Base-by-base conservation (phyloP, 2,797 vertebrate species). In the Lepidocolaptes lacrymiger region DNA sequence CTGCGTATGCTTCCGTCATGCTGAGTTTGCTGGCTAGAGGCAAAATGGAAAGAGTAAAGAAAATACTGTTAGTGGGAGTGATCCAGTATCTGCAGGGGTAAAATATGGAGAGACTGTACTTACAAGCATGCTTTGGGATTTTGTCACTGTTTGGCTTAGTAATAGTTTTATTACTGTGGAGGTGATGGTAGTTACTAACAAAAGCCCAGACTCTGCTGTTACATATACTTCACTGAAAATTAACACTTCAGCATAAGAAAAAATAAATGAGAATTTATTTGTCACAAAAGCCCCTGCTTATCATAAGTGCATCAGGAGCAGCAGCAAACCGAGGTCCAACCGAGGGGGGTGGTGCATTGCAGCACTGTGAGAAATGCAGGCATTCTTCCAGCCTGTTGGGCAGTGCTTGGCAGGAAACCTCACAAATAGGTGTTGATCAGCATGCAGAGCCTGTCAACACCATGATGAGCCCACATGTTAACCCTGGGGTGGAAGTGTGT, bases 1-100 rank as follows among this genome's bases (percentile, higher is more conserved):
- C 93, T 26, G 48, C 24, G 4, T 30, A 28, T 30, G 51, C n/a
- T 48, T 96, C 96, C 1, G 94, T 36, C 97, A 98, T 98, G 91
- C 11, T 96, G 93, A 41, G 68, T 73, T 48, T 61, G 17, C 69
- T 94, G 91, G 69, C 63, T 85, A 48, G 49, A 85, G 78, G 36
- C 55, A 85, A 85, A 34, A 43, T 39, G 43, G 82, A 74, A 85
- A 49, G 7, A 34, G 28, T 10, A 52, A 22, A 16, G 8, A 95
- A 66, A 95, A 37, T 37, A 92, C 54, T 3, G 14, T 37, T 49
- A 95, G 67, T 34, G 52, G 46, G 54, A 55, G 9, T 28, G 3
- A 79, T 41, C n/a, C 32, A 34, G 11, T 10, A 28, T 37, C 18
- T 74, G 44, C 27, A 59, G 2, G 17, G 37, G 32, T 30, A 23